Evolutionary conservation across 2,888 invertebrate genomes (phyloP), one percentile per base, ranked within the genome.

Genomic region (Synergus laeviventris): DNA sequence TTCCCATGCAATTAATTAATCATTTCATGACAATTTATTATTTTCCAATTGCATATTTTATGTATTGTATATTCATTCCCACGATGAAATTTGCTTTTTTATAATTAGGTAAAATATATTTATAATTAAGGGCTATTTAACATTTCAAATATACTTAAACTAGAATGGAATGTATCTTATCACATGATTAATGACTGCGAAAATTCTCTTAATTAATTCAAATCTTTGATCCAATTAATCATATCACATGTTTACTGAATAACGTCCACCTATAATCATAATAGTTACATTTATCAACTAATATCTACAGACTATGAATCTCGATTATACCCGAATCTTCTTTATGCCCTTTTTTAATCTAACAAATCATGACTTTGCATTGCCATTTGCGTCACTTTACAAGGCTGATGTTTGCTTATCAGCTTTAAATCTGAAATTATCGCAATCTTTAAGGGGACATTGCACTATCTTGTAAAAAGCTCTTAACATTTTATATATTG

Each of bases 301-400:
- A 49, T 49, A 49, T n/a, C 1, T n/a, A n/a, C 8, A 49, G 49
- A 49, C 9, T 12, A 21, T 12, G 4, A 56, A 56, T 12, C 12
- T 21, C 21, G 16, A 24, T 21, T 16, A 0, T n/a, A 21, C 42
- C 66, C 3, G 45, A 45, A 45, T 45, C 42, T 24, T 45, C 24
- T 31, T 8, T 16, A 31, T 16, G 24, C 16, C 14, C 11, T 14
- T 14, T 61, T 16, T n/a, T 61, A 61, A 61, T 61, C 61, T 49
- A 49, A 56, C 12, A 12, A 45, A 49, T 70, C n/a, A n/a, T 31
- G 31, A 66, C 45, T 66, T 66, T 24, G 31, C 21, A 31, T 70
- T 45, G 16, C 24, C 31, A 70, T 49, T 70, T 70, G 11, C 70
- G 70, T 70, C 70, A 70, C 45, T 16, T 49, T 49, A 49, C 70